A percentile compares a stretch with the other conserved stretches of the same genome.
Evolutionary conservation across 2,797 vertebrate genomes (phyloP).

Genomic region (Sebastes baramenuke): DNA sequence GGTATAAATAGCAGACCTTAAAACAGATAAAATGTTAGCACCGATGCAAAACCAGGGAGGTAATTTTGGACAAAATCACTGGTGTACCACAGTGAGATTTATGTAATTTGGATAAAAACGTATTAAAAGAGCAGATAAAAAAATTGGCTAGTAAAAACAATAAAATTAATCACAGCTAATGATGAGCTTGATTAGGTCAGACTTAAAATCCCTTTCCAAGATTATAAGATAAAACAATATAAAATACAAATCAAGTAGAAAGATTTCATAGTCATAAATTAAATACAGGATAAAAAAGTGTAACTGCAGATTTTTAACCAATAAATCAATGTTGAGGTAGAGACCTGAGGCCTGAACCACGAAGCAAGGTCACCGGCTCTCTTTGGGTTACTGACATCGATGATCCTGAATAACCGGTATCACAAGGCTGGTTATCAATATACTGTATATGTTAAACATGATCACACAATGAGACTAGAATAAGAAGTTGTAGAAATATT

Average conservation of each 20-base stretch:
- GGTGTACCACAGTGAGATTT: not conserved
- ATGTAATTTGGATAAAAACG: not conserved
- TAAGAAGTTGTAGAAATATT: not conserved
- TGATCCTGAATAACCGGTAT: not conserved
- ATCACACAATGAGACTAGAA: not conserved
- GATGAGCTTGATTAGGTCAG: slow-evolving; percentile 15
- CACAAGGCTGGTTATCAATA: not conserved
- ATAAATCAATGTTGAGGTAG: slow-evolving; percentile 77
- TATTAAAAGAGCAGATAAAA: not conserved
- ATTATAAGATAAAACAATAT: slow-evolving; percentile 5
- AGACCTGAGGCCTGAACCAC: slow-evolving; percentile 25
- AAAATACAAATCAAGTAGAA: slow-evolving; percentile 7
- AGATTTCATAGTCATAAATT: slow-evolving; percentile 45
- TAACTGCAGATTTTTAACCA: slow-evolving; percentile 47
- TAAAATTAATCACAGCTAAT: slow-evolving; percentile 6
- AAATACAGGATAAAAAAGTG: slow-evolving; percentile 51
- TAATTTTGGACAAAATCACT: not conserved
- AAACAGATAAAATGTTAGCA: slow-evolving; percentile 7
- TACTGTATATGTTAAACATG: not conserved
- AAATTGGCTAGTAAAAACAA: not conserved
- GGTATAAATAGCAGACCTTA: slow-evolving; percentile 32
- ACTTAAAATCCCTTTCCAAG: not conserved
- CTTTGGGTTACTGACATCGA: not conserved
- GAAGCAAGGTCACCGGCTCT: not conserved
- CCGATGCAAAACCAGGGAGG: slow-evolving; percentile 18